Evolutionary conservation across 2,888 invertebrate species (phyloP).

Genomic region (Trissoscelio sp.): DNA sequence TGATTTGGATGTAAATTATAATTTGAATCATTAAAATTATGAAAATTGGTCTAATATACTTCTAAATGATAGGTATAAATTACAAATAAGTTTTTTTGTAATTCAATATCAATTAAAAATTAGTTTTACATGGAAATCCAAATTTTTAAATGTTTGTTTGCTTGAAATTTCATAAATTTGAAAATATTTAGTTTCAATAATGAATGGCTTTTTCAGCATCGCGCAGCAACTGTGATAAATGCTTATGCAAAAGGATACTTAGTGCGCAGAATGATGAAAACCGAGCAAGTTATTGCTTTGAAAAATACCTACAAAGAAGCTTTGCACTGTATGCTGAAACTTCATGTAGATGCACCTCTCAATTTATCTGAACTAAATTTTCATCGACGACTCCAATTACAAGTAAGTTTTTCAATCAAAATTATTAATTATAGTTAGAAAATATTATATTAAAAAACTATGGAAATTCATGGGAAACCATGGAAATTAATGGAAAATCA

Average conservation of each 20-base stretch:
- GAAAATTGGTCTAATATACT: neutral
- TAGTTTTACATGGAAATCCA: neutral
- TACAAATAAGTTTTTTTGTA: neutral
- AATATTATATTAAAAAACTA: conserved; percentile 4
- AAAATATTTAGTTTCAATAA: too few species aligned
- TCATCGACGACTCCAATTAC: conserved; percentile 89
- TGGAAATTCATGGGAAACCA: too few species aligned
- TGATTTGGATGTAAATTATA: too few species aligned
- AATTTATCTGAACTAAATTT: conserved; percentile 87
- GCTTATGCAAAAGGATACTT: conserved; percentile 91
- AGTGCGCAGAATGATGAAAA: conserved; percentile 91
- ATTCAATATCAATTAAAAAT: too few species aligned
- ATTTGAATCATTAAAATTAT: too few species aligned
- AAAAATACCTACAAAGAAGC: conserved; percentile 93
- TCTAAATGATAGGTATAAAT: neutral
- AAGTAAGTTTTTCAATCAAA: conserved; percentile 83
- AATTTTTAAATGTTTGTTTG: neutral
- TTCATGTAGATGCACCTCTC: conserved; percentile 86
- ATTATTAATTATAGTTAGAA: neutral
- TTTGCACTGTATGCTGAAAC: conserved; percentile 89
- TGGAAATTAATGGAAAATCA: too few species aligned
- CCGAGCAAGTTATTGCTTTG: conserved; percentile 91
- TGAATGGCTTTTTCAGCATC: conserved; percentile 76
- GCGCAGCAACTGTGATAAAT: conserved; percentile 88
- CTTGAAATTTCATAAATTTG: too few species aligned